Conservation (phyloP, 2,797 vertebrate genomes). For the Decapterus maruadsi region DNA sequence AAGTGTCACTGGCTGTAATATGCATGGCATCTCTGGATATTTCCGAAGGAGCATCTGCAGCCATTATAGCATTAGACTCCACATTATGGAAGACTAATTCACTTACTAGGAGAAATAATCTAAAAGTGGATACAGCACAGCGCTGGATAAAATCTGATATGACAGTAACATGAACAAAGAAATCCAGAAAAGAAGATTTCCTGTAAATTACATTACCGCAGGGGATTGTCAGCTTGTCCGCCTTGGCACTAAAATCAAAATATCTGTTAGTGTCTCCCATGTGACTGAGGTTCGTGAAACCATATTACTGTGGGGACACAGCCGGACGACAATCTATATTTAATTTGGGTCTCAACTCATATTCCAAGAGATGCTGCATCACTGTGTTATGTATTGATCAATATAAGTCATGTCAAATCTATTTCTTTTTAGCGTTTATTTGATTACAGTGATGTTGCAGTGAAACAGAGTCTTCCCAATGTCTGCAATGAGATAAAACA, state of each 20-base stretch:
- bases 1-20: constrained; percentile 68
- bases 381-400: constrained; percentile 30
- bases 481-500: not conserved
- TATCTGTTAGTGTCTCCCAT: constrained; percentile 34
- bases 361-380: constrained; percentile 32
- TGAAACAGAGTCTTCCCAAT: constrained; percentile 11
- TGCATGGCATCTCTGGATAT: constrained; percentile 54
- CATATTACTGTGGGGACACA: constrained; percentile 44
- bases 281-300: constrained; percentile 45
- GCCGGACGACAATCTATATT: constrained; percentile 51
- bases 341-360: constrained; percentile 45
- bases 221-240: constrained; percentile 39
- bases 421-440: constrained; percentile 41
- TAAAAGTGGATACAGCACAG: constrained; percentile 49
- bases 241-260: constrained; percentile 41
- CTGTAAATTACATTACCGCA: constrained; percentile 62
- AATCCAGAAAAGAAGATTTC: constrained; percentile 60
- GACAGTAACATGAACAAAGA: constrained; percentile 64
- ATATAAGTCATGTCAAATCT: constrained; percentile 50
- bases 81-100: constrained; percentile 67
- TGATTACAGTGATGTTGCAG: constrained; percentile 21
- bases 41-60: constrained; percentile 67
- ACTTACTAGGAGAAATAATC: constrained; percentile 55
- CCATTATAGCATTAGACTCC: constrained; percentile 71
- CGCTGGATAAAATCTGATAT: constrained; percentile 52